A percentile compares a stretch with the other conserved stretches of the same genome.
Evolutionary conservation across 2,797 vertebrate genomes (phyloP).

Genomic region (Enteromius fasciolatus): DNA sequence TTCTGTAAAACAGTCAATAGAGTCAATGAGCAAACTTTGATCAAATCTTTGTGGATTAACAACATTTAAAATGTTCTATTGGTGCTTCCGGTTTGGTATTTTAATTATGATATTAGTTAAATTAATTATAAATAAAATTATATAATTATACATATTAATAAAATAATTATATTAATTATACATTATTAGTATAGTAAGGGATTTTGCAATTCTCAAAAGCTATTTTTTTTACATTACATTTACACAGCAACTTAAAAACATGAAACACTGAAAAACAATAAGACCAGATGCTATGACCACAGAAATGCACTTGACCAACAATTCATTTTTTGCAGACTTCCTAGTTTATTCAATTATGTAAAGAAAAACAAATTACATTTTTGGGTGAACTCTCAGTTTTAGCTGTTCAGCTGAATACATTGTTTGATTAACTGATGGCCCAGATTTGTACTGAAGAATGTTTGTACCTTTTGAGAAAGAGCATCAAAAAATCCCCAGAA

Average conservation of each 20-base stretch:
- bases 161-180: too few species aligned
- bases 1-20: slow-evolving; percentile 79
- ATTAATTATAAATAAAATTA: neutral
- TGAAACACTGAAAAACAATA: neutral
- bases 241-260: neutral
- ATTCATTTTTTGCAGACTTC: neutral
- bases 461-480: slow-evolving; percentile 91
- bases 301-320: neutral
- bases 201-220: neutral
- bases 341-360: neutral
- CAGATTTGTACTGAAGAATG: neutral
- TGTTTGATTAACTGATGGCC: neutral
- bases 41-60: neutral
- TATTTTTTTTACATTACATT: neutral
- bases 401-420: neutral
- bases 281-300: neutral
- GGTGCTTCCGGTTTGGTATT: neutral
- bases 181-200: neutral
- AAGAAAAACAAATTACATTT: neutral
- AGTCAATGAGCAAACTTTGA: neutral
- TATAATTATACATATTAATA: too few species aligned
- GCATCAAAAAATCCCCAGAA: slow-evolving; percentile 99
- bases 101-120: neutral
- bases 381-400: neutral
- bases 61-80: neutral